Base-by-base conservation (phyloP, 1,140 invertebrate genomes). In the Drosophila baimaii region DNA sequence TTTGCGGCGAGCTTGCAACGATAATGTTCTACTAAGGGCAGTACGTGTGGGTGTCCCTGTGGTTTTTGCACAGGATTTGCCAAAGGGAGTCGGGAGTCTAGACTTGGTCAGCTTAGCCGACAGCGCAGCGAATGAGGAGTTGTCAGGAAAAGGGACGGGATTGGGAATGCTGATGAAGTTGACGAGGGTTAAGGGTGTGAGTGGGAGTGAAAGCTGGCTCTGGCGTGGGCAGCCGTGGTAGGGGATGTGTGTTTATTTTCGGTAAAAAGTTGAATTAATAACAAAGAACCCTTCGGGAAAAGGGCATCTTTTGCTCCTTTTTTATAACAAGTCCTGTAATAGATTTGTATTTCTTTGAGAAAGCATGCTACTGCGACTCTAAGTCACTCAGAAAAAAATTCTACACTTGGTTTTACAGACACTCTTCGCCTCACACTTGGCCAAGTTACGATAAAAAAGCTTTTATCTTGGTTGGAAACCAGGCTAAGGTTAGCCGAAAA, bases 1-100 rank as follows among this genome's bases (percentile, higher is more conserved):
- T 86, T 86, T 86, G 82, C 54, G 82, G 83, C 76, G 41, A 77
- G 76, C 82, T 79, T 77, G 68, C 79, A 65, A 83, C 71, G 78
- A 83, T 86, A 86, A 88, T 89, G 71, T 65, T 59, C 44, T 80
- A 57, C 75, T 70, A 73, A 54, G 64, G 51, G 47, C 5, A 27
- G 31, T 39, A 46, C 66, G 52, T 66, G 49, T 51, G 55, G 59
- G 54, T 75, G 77, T 35, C 19, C 33, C 19, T 54, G 51, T 46
- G 58, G 62, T 47, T 77, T 70, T 12, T 8, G 55, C 79, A 68
- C 58, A 62, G 81, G 35, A 65, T 65, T 51, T 66, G 19, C 44
- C 65, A n/a, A 23, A 10, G 33, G 49, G 29, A 73, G 43, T 25
- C 51, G 27, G 54, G 69, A 23, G 82, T 71, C 81, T 86, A 85